Base-by-base conservation (phyloP, 2,888 invertebrate species). In the Quadroppia sp. region DNA sequence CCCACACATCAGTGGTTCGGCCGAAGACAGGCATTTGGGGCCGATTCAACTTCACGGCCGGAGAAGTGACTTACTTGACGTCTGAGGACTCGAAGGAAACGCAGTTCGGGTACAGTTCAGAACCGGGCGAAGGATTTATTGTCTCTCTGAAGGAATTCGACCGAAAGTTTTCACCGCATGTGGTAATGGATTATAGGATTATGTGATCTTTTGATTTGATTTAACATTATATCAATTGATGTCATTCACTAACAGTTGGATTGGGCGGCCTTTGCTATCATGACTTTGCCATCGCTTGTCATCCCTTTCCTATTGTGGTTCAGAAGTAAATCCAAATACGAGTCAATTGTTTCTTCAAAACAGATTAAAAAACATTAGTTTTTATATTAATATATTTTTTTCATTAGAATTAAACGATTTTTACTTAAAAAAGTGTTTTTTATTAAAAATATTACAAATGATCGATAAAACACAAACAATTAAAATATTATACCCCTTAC, bases 31-130 rank as follows among this genome's bases (percentile, higher is more conserved):
- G 87, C 81, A 53, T 71, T 42, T 76, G 76, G 61, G 98, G 98
- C 40, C 92, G 93, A 82, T 97, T 94, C 86, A 99, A 99, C 84
- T 98, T 99, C 83, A 92, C 96, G 1, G 89, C 96, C 71, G 98
- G 98, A 76, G 92, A 94, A 83, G 87, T 96, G 74, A 88, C 89
- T 61, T 99, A 99, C 85, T 89, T 88, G 80, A 86, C 90, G 64
- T 88, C 89, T 76, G 95, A 95, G 84, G 94, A 94, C 81, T 87
- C 89, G 48, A 85, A 87, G 79, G 87, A 88, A 83, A 89, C 89
- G 82, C 81, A 81, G 80, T 84, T 88, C 80, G 87, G 86, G 28
- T 86, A 86, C 76, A 88, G 88, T 80, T 96, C 94, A 79, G 91
- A 96, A 78, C 98, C 97, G 9, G 98, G 98, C 74, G 94, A 98